These are phyloP conservation scores for Caerostris extrusa DNA, from an alignment of 1,140 invertebrate species.

Conservation along the genomic window DNA sequence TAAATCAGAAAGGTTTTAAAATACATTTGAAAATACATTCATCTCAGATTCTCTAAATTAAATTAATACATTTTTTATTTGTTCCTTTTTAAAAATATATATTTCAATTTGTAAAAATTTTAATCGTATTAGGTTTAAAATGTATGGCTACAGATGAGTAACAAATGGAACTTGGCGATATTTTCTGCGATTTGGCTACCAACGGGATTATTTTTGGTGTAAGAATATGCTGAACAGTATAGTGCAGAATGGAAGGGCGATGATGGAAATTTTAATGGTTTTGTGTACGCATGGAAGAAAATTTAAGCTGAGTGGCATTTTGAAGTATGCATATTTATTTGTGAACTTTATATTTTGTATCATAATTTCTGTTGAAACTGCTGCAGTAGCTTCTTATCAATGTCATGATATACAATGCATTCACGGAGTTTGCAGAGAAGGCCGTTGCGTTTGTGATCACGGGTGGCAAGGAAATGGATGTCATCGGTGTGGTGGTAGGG, in stretches of 20 bases:
- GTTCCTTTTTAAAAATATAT: too few species aligned
- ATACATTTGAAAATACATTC: too few species aligned
- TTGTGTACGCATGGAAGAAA: slow-evolving; percentile 68
- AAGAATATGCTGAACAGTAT: slow-evolving; percentile 70
- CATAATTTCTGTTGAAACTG: slow-evolving; percentile 46
- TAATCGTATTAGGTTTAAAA: too few species aligned
- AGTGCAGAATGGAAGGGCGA: slow-evolving; percentile 73
- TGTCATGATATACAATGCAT: slow-evolving; percentile 83
- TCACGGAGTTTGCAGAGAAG: slow-evolving; percentile 91
- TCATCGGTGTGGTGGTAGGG: slow-evolving; percentile 94
- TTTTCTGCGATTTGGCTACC: background rate
- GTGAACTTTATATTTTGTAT: slow-evolving; percentile 55
- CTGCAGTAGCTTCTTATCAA: slow-evolving; percentile 54
- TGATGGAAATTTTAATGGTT: slow-evolving; percentile 77
- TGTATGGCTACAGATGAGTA: background rate
- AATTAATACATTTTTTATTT: too few species aligned
- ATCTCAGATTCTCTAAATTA: too few species aligned
- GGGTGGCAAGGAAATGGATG: slow-evolving; percentile 94
- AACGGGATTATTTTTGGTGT: slow-evolving; percentile 41
- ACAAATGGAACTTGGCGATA: background rate
- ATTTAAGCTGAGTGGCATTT: slow-evolving; percentile 38
- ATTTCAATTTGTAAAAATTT: too few species aligned
- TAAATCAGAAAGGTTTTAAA: too few species aligned
- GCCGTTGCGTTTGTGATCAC: slow-evolving; percentile 91
- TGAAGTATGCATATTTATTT: slow-evolving; percentile 57